Evolutionary conservation across 2,888 invertebrate genomes (phyloP).

Genomic region (Sminthurinus aureus): DNA sequence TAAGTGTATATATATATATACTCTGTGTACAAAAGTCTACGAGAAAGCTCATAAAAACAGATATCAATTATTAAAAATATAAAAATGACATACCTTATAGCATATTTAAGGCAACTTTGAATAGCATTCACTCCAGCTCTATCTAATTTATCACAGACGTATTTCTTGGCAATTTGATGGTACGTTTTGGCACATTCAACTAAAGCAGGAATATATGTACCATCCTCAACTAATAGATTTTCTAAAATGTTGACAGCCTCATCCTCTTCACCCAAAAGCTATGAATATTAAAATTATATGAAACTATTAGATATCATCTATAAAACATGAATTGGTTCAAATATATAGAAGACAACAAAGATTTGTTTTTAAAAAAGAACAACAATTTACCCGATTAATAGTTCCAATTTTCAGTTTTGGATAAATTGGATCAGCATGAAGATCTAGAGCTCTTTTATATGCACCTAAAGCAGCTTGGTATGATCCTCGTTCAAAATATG

Average conservation of each 20-base stretch:
- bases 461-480: constrained; percentile 87
- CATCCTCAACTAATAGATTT: constrained; percentile 68
- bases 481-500: constrained; percentile 88
- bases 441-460: constrained; percentile 77
- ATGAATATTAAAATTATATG: constrained; percentile 50
- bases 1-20: too few relatives aligned
- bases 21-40: too few relatives aligned
- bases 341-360: too few relatives aligned
- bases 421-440: constrained; percentile 73
- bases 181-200: constrained; percentile 85
- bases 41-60: neutral
- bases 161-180: constrained; percentile 74
- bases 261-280: constrained; percentile 73
- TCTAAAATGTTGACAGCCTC: constrained; percentile 78
- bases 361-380: neutral
- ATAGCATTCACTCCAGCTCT: constrained; percentile 77
- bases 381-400: constrained; percentile 70
- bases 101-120: constrained; percentile 71
- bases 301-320: neutral
- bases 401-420: constrained; percentile 78
- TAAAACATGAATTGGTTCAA: too few relatives aligned
- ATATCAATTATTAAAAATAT: neutral
- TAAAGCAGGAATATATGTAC: constrained; percentile 74
- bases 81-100: constrained; percentile 40
- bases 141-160: constrained; percentile 72